Evolutionary conservation across 2,113 vertebrate genomes (phyloP).

Genomic region (Dicaeum eximium): DNA sequence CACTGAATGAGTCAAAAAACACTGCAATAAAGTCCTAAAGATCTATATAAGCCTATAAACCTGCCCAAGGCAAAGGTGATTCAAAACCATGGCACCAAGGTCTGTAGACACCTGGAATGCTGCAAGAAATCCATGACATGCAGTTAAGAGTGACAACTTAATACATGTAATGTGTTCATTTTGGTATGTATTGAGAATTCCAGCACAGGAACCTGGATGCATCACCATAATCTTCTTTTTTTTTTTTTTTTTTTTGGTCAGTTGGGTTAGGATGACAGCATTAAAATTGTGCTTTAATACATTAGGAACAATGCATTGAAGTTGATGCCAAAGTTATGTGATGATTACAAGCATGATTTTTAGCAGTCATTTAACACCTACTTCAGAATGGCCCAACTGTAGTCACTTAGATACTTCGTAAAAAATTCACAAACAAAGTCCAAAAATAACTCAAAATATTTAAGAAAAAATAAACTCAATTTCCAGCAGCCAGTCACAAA

Average conservation of each 20-base stretch:
- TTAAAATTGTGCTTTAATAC: neutral
- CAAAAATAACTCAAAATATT: neutral
- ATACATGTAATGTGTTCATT: neutral
- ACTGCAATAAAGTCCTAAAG: neutral
- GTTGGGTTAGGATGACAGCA: neutral
- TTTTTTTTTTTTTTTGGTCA: neutral
- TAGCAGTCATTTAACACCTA: neutral
- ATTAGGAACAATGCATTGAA: neutral
- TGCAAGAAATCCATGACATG: neutral
- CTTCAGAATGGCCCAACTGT: neutral
- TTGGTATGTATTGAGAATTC: neutral
- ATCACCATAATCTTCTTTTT: neutral
- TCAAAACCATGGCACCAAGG: neutral
- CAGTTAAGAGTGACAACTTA: neutral
- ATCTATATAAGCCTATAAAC: neutral
- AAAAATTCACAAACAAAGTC: rapidly evolving
- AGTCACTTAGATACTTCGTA: neutral
- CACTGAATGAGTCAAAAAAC: neutral
- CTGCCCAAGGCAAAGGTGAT: neutral
- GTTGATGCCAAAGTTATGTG: neutral
- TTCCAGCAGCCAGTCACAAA: neutral
- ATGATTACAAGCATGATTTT: neutral
- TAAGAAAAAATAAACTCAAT: neutral
- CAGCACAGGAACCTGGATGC: neutral
- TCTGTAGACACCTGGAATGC: neutral